Base-by-base conservation (phyloP, 2,888 invertebrate species). In the Ypsolopha scabrella region DNA sequence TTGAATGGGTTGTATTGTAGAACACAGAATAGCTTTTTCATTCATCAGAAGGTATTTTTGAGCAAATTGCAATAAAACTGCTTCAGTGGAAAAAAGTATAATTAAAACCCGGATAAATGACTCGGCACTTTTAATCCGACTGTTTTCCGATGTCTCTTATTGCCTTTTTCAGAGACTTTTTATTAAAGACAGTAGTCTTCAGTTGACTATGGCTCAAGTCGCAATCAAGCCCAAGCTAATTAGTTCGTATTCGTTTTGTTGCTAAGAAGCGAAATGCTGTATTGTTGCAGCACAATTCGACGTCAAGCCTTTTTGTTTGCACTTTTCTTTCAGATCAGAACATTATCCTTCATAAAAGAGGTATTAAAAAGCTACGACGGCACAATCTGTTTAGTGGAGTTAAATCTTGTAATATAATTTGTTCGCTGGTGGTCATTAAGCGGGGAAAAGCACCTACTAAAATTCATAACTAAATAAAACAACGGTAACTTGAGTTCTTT, bases 31-130 rank as follows among this genome's bases (percentile, higher is more conserved):
- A 13, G 10, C 38, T 24, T 37, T 48, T 48, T 7, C 7, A 39
- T 41, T 34, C 49, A 34, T 49, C 41, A 49, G 41, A 49, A 6
- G 39, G 34, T n/a, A n/a, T 39, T 49, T 49, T 49, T 41, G 33
- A 11, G 8, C 39, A 41, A 48, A 48, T 39, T 41, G 48, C 41
- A 48, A 38, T 48, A 39, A 38, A 39, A 9, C 8, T 11, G 11
- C 11, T 7, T 11, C 10, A n/a, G 41, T 41, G 41, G 34, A 24
- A 6, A 36, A 43, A 35, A 43, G 72, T 72, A 81, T 80, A 83
- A 86, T 86, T 83, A 85, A 83, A 80, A 66, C 72, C 68, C 58
- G 61, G 67, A 75, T 74, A 76, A 80, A 79, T 77, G 76, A 75
- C 66, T 72, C 65, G 65, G 65, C 72, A 67, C 71, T 82, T 78